Conservation (phyloP, 2,797 vertebrate genomes). For the Gobionotothen gibberifrons region DNA sequence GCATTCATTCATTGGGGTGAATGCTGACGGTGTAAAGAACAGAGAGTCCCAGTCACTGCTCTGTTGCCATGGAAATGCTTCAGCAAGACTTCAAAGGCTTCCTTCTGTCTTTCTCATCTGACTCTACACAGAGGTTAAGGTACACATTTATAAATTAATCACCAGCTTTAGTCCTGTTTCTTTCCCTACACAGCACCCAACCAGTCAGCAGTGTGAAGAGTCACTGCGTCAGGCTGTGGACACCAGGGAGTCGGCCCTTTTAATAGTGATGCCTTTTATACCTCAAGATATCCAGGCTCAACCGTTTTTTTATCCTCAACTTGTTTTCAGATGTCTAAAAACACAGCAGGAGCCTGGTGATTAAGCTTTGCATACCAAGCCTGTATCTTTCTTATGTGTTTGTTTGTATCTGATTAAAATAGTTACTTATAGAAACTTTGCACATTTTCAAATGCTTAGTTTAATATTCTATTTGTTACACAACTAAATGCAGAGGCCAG, state of each 20-base stretch:
- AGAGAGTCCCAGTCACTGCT: constrained; percentile 51
- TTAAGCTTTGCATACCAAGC: neutral
- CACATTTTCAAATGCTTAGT: too few relatives aligned
- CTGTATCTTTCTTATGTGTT: too few relatives aligned
- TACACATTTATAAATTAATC: constrained; percentile 34
- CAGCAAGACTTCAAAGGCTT: constrained; percentile 50
- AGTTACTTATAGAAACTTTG: too few relatives aligned
- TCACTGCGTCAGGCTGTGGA: neutral
- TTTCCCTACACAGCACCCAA: neutral
- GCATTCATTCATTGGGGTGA: constrained; percentile 31
- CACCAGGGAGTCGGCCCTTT: neutral
- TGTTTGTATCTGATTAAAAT: too few relatives aligned
- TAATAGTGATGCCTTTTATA: neutral
- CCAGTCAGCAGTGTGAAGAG: neutral
- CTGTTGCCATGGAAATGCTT: constrained; percentile 62
- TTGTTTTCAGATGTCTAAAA: neutral
- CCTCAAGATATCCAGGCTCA: neutral
- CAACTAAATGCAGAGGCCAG: too few relatives aligned
- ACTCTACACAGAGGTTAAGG: constrained; percentile 29
- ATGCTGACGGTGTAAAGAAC: constrained; percentile 37
- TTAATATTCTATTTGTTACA: too few relatives aligned
- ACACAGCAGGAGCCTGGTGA: neutral
- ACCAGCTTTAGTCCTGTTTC: neutral
- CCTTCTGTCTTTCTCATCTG: constrained; percentile 28
- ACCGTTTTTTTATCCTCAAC: neutral